These are phyloP conservation scores for Synergus japonicus DNA, from an alignment of 2,888 invertebrate species.

Conservation along the genomic window DNA sequence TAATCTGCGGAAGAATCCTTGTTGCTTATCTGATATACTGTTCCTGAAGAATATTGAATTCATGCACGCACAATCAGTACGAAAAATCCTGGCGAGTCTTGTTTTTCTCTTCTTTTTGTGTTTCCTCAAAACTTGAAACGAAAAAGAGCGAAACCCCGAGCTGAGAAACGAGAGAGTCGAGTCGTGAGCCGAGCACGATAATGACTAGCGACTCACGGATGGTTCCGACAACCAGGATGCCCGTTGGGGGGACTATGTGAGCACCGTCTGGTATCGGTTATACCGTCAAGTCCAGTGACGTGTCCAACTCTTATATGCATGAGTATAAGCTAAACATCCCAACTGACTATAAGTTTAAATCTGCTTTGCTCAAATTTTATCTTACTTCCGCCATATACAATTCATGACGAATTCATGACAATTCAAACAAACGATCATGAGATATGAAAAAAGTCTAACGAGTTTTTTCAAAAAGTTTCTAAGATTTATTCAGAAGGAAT, in stretches of 20 bases:
- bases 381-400: too few relatives aligned
- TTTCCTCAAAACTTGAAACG: neutral
- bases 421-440: too few relatives aligned
- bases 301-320: neutral
- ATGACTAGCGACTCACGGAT: constrained; percentile 27
- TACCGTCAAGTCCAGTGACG: neutral
- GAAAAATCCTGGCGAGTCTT: neutral
- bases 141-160: neutral
- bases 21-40: neutral
- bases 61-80: neutral
- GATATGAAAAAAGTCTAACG: too few relatives aligned
- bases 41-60: neutral
- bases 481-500: neutral
- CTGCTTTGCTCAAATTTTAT: too few relatives aligned
- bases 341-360: too few relatives aligned
- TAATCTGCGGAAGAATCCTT: neutral
- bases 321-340: neutral
- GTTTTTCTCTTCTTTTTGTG: neutral
- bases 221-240: constrained; percentile 17
- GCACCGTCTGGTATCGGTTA: neutral
- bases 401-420: too few relatives aligned
- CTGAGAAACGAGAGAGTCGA: neutral
- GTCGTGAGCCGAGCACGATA: constrained; percentile 9
- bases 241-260: neutral
- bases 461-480: neutral